phyloP scores from a whole-genome alignment of 2,797 vertebrate species.

The Furcifer pardalis region DNA sequence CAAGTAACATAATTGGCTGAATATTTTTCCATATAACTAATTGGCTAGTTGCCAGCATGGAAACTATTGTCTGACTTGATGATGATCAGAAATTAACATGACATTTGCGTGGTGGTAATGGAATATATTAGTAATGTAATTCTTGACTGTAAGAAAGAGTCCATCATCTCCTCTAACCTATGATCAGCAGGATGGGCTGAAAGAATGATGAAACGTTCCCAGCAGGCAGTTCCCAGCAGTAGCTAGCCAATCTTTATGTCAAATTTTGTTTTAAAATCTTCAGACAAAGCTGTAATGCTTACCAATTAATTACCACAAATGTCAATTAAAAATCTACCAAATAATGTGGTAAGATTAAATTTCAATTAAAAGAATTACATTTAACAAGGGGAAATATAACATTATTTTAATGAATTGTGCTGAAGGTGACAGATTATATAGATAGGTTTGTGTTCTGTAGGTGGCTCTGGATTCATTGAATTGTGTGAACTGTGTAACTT shows the following conservation, averaged over 20 bases:
- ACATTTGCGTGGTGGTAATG: slow-evolving; percentile 94
- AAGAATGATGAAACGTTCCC: slow-evolving; percentile 83
- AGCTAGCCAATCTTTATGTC: slow-evolving; percentile 80
- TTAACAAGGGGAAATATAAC: slow-evolving; percentile 77
- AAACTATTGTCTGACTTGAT: slow-evolving; percentile 86
- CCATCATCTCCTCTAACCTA: slow-evolving; percentile 74
- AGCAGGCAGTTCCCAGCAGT: slow-evolving; percentile 77
- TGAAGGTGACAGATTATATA: slow-evolving; percentile 85
- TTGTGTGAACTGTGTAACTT: slow-evolving; percentile 75
- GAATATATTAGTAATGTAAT: slow-evolving; percentile 91
- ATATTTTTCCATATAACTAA: slow-evolving; percentile 84
- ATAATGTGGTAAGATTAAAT: slow-evolving; percentile 86
- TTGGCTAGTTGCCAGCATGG: slow-evolving; percentile 83
- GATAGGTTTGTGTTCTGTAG: slow-evolving; percentile 77
- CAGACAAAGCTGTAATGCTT: slow-evolving; percentile 77
- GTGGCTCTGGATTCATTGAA: slow-evolving; percentile 77
- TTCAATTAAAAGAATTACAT: slow-evolving; percentile 87
- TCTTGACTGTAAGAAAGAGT: slow-evolving; percentile 86
- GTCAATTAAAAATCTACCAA: slow-evolving; percentile 87
- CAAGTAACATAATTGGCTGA: slow-evolving; percentile 83
- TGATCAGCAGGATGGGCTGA: slow-evolving; percentile 77
- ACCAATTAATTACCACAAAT: slow-evolving; percentile 87
- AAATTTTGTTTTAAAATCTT: slow-evolving; percentile 85
- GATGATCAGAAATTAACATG: slow-evolving; percentile 93
- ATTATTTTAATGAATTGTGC: slow-evolving; percentile 85